Evolutionary conservation across 2,888 invertebrate genomes (phyloP).

Genomic region (Deilephila elpenor): DNA sequence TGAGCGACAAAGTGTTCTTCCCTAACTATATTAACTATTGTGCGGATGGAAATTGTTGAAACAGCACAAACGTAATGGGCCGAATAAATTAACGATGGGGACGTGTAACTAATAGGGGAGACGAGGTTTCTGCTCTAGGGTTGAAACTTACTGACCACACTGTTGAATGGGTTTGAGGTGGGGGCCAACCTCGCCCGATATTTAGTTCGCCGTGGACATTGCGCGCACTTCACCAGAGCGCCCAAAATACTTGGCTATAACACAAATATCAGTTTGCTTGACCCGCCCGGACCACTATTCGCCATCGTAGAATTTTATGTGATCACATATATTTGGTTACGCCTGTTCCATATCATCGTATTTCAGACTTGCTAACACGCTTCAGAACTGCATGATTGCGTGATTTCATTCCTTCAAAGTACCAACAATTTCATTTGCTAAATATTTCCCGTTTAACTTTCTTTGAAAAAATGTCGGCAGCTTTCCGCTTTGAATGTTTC

Average conservation of each 20-base stretch:
- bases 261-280: constrained; percentile 48
- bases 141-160: constrained; percentile 41
- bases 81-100: constrained; percentile 48
- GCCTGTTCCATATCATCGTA: constrained; percentile 28
- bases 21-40: constrained; percentile 35
- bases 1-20: constrained; percentile 12
- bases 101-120: constrained; percentile 44
- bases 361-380: constrained; percentile 18
- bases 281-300: constrained; percentile 39
- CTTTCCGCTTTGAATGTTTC: neutral
- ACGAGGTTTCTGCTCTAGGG: constrained; percentile 39
- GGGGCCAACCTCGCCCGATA: constrained; percentile 42
- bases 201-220: constrained; percentile 41
- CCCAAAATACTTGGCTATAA: constrained; percentile 32
- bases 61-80: constrained; percentile 48
- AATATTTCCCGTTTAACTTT: neutral
- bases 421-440: neutral
- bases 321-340: constrained; percentile 30
- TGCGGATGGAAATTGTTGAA: constrained; percentile 40
- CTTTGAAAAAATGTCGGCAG: neutral
- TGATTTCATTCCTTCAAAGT: neutral
- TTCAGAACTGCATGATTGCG: too few species aligned
- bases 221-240: constrained; percentile 32
- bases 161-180: constrained; percentile 37
- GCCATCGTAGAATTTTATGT: constrained; percentile 46